These are phyloP conservation scores for Dusona sp. DNA, from an alignment of 2,888 invertebrate species.

Conservation along the genomic window DNA sequence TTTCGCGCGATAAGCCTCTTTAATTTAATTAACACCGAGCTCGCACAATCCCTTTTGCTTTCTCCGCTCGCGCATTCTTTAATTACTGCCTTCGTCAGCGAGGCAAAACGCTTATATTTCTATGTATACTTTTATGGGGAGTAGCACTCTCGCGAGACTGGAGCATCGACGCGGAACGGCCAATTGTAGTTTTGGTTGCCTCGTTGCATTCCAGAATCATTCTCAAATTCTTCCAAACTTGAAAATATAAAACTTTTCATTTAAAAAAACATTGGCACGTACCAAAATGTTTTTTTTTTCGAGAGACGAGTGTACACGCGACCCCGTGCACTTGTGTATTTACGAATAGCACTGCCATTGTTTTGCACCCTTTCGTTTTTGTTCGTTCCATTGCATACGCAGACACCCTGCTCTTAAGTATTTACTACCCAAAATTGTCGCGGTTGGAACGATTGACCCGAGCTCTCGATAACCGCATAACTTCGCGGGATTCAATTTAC, in stretches of 20 bases:
- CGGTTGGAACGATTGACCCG: slow-evolving; percentile 31
- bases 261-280: slow-evolving; percentile 10
- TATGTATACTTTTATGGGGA: neutral
- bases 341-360: slow-evolving; percentile 57
- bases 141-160: slow-evolving; percentile 1
- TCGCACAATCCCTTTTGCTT: slow-evolving; percentile 41
- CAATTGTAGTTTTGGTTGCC: neutral
- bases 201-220: neutral
- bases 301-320: neutral
- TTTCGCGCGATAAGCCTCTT: slow-evolving; percentile 54
- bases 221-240: neutral
- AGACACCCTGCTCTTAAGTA: neutral
- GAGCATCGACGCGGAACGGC: neutral
- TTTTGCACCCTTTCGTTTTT: slow-evolving; percentile 52
- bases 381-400: slow-evolving; percentile 23
- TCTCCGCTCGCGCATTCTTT: slow-evolving; percentile 38
- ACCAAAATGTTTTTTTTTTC: slow-evolving; percentile 52
- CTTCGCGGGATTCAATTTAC: neutral
- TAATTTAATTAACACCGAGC: slow-evolving; percentile 56
- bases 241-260: neutral
- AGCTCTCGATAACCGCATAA: neutral
- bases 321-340: slow-evolving; percentile 14
- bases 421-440: neutral
- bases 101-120: slow-evolving; percentile 20
- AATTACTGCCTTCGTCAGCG: slow-evolving; percentile 49